These are phyloP conservation scores for Distichodus sexfasciatus DNA, from an alignment of 2,797 vertebrate genomes.

Conservation along the genomic window DNA sequence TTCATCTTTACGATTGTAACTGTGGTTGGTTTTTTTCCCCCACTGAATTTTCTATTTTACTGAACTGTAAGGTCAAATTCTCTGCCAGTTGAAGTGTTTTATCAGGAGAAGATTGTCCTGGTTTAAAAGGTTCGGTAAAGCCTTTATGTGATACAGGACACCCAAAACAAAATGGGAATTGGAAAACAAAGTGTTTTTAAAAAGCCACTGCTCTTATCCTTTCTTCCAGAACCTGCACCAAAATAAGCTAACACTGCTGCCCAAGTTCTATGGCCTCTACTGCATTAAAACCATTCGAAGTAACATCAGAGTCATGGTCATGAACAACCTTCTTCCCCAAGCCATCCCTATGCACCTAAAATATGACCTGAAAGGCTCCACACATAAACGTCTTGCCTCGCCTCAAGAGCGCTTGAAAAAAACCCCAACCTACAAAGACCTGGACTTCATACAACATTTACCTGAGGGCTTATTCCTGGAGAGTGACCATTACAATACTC, in stretches of 20 bases:
- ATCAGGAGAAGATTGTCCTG: too few relatives aligned
- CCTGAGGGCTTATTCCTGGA: slow-evolving; percentile 84
- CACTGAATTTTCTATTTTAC: too few relatives aligned
- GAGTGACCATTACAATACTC: slow-evolving; percentile 81
- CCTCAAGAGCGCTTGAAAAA: slow-evolving; percentile 84
- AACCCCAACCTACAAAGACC: slow-evolving; percentile 88
- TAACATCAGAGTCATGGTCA: slow-evolving; percentile 93
- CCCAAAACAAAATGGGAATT: too few relatives aligned
- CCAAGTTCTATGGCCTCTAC: slow-evolving; percentile 94
- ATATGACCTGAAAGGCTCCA: slow-evolving; percentile 95
- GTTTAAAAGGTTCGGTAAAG: too few relatives aligned
- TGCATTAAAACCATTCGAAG: slow-evolving; percentile 90
- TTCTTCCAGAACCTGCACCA: slow-evolving; percentile 88
- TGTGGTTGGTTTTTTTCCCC: too few relatives aligned
- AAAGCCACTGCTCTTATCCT: neutral
- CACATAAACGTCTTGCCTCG: slow-evolving; percentile 87
- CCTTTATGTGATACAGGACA: too few relatives aligned
- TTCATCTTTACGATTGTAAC: too few relatives aligned
- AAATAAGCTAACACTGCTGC: slow-evolving; percentile 89
- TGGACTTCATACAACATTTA: slow-evolving; percentile 89
- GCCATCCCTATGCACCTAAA: slow-evolving; percentile 90
- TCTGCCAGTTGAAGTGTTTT: too few relatives aligned
- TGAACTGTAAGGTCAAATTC: too few relatives aligned
- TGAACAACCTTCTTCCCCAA: slow-evolving; percentile 94
- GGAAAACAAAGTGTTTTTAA: too few relatives aligned